Evolutionary conservation across 1,140 invertebrate genomes (phyloP).

Genomic region (Procambarus clarkii): DNA sequence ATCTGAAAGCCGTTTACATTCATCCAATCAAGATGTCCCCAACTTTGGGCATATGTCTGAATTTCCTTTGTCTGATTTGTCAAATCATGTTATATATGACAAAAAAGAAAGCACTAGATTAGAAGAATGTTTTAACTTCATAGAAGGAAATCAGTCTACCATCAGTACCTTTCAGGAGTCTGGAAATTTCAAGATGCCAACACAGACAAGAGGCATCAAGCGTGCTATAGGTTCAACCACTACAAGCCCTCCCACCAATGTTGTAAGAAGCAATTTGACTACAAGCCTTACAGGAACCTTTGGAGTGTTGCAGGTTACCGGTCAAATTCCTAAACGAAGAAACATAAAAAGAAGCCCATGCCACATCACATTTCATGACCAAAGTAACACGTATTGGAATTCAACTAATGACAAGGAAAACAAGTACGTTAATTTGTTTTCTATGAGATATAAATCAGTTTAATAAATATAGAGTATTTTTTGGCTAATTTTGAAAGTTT

Average conservation of each 20-base stretch:
- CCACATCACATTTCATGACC: background rate
- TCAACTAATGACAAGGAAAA: background rate
- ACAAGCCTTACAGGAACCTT: conserved; percentile 46
- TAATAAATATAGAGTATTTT: too few relatives aligned
- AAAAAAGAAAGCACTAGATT: background rate
- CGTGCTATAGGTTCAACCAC: conserved; percentile 13
- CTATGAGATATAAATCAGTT: too few relatives aligned
- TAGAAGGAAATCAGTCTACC: background rate
- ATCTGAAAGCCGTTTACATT: background rate
- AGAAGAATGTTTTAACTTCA: background rate
- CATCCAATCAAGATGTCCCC: background rate
- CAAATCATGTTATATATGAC: background rate
- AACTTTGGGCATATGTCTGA: background rate
- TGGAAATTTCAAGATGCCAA: conserved; percentile 37
- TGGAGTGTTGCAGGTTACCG: conserved; percentile 26
- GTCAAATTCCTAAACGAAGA: conserved; percentile 18
- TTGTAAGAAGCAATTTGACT: background rate
- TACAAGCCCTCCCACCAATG: conserved; percentile 4
- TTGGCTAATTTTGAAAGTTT: too few relatives aligned
- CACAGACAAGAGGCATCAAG: conserved; percentile 39
- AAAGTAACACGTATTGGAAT: background rate
- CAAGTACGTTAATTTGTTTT: background rate
- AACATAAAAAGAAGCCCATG: conserved; percentile 20
- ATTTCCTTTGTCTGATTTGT: background rate
- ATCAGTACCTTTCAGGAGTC: background rate